Conservation (phyloP, 2,113 vertebrate species). For the Hoplias malabaricus region DNA sequence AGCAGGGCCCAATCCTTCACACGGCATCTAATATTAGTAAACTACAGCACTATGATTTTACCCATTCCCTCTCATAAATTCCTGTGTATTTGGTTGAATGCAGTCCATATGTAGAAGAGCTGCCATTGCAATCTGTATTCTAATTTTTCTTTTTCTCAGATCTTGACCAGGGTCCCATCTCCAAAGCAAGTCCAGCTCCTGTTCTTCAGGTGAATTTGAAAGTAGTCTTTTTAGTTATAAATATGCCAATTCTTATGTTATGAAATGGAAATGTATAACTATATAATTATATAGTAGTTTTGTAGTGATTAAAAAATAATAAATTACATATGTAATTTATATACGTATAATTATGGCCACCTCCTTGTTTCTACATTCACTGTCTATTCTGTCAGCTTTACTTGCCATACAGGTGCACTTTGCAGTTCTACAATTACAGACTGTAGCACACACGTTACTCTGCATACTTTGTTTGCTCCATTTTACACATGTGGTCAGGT, state of each 20-base stretch:
- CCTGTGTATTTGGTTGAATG: neutral
- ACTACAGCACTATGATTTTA: neutral
- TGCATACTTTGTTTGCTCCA: too few species aligned
- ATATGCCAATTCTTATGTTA: neutral
- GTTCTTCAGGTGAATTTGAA: conserved; percentile 33
- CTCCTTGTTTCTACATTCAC: too few species aligned
- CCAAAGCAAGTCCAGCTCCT: conserved; percentile 6
- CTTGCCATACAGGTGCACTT: too few species aligned
- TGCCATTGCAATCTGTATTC: neutral
- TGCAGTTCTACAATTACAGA: too few species aligned
- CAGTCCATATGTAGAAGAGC: neutral
- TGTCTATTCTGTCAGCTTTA: too few species aligned
- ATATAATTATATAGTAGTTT: neutral
- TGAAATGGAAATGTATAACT: neutral
- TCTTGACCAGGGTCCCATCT: conserved; percentile 26
- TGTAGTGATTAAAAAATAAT: neutral
- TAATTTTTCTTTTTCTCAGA: conserved; percentile 36
- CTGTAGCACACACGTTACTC: too few species aligned
- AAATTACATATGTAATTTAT: too few species aligned
- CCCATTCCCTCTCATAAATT: neutral
- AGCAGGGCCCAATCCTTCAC: neutral
- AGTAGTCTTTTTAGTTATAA: neutral
- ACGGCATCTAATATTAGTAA: neutral
- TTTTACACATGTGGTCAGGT: too few species aligned
- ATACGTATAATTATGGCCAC: too few species aligned